Base-by-base conservation (phyloP, 2,797 vertebrate species). In the Anabas testudineus region DNA sequence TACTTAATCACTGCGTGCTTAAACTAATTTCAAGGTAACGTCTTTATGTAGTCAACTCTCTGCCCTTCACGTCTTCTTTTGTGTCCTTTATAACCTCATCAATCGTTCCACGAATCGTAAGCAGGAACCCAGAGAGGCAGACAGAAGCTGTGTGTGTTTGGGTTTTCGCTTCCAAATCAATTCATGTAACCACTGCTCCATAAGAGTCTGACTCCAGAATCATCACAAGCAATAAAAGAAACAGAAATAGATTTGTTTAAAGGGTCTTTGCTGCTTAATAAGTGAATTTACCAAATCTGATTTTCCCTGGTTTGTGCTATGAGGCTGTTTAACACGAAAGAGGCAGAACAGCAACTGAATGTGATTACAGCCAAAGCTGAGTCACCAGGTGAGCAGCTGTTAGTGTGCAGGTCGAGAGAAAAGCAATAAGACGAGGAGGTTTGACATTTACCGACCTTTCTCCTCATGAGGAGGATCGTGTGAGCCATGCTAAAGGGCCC, bases 381-480 rank as follows among this genome's bases (percentile, higher is more conserved):
- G 37, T n/a, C 51, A 32, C 10, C 54, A 57, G 65, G 46, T 57
- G 26, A 32, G 10, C 54, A 57, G 65, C 46, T 57, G 26, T 32
- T 0, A 16, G 5, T 53, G 59, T n/a, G 42, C 19, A 13, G 30
- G 55, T 43, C 24, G 13, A 56, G 37, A 39, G 55, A 19, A 51
- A 34, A 60, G 43, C 48, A 14, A 36, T 9, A 24, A 52, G 32
- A 37, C 8, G 13, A 19, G 55, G 28, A 4, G 8, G 10, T 36
- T 24, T 64, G 55, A 82, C 62, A 49, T 80, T 78, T 63, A 34
- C 62, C 18, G 54, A 47, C 34, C 24, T 49, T 63, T 59, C 30
- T 30, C 47, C 45, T 51, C 43, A 37, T 21, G 53, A 8, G 32
- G 24, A 58, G 5, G 43, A 48, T 14, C 12, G 4, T 18, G 39